Base-by-base conservation (phyloP, 1,140 invertebrate genomes). In the Arion vulgaris region DNA sequence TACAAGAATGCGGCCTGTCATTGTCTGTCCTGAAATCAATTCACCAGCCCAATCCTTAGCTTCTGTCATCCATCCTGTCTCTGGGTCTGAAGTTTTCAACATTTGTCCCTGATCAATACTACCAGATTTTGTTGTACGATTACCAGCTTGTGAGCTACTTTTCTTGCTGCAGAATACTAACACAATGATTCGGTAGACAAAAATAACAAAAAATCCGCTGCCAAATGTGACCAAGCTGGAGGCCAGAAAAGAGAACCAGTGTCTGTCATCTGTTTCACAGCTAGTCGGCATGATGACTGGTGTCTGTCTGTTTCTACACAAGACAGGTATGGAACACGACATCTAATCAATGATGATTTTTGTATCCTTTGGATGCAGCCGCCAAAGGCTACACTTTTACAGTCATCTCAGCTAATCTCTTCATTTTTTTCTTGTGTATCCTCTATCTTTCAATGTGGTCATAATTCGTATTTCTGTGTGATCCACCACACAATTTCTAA, bases 31-130 rank as follows among this genome's bases (percentile, higher is more conserved):
- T 89, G 98, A 99, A 93, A 99, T 99, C 91, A 99, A 95, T 94
- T 99, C 98, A 92, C 98, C 98, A 91, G 98, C 98, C 98, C 98
- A 99, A 94, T 99, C 98, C 94, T 99, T 99, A 91, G 98, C 98
- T 95, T 99, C 98, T 91, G 98, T 98, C 88, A 93, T 91, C 92
- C 93, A 93, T 53, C 93, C 93, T 39, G 93, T 93, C 81, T 94
- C 93, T 28, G 91, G 89, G 72, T 93, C 90, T 19, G 89, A 84
- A 23, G 72, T 86, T 80, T 89, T 90, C 75, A 84, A 82, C 39
- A 80, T 78, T 38, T 74, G 49, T 34, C 45, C 74, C 34, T 53
- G 62, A 26, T 81, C 80, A 34, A 57, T 0, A 57, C n/a, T 73
- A 26, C 77, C 32, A 0, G 73, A 68, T 36, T 49, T 71, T 34